These are phyloP conservation scores for Bos taurus DNA, from an alignment of 2,113 vertebrate species.

Conservation along the genomic window ARS-UCD2.0 NC_037331.1:114890001-114890500, in stretches of 20 bases:
- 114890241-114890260: neutral
- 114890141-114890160: neutral
- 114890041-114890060: neutral
- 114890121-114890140: neutral
- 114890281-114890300: neutral
- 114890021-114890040: neutral
- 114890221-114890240: neutral
- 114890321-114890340: too few relatives aligned
- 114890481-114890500: neutral
- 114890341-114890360: neutral
- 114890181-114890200: neutral
- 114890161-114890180: neutral
- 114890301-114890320: neutral
- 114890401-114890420: neutral
- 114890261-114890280: neutral
- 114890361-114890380: neutral
- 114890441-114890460: neutral
- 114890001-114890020: neutral
- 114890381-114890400: neutral
- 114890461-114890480: neutral
- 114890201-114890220: neutral
- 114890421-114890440: neutral
- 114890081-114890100: neutral
- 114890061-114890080: neutral
- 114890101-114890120: neutral